phyloP scores from a whole-genome alignment of 2,113 vertebrate genomes.

The Pholis gunnellus region DNA sequence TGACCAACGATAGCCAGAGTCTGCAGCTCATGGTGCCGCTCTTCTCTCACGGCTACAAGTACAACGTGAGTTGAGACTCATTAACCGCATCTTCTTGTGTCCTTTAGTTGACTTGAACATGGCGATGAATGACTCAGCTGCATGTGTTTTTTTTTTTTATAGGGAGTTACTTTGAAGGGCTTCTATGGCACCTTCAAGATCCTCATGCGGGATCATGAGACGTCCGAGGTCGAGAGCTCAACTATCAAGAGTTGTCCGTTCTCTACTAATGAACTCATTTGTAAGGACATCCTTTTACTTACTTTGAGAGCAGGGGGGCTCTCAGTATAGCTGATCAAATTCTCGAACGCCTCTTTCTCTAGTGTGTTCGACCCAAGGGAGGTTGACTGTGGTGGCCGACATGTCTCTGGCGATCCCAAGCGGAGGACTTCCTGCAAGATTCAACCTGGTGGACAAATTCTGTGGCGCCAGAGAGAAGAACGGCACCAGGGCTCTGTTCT shows the following conservation, averaged over 20 bases:
- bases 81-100: neutral
- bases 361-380: constrained; percentile 80
- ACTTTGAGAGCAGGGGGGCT: accelerated
- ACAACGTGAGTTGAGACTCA: constrained; percentile 51
- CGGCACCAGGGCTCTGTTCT: constrained; percentile 73
- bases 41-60: constrained; percentile 67
- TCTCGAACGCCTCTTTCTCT: neutral
- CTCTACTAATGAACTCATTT: constrained; percentile 54
- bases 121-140: neutral
- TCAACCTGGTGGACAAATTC: constrained; percentile 57
- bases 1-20: constrained; percentile 64
- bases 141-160: neutral
- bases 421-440: constrained; percentile 35
- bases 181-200: constrained; percentile 73
- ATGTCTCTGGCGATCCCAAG: constrained; percentile 49
- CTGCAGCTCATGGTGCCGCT: constrained; percentile 73
- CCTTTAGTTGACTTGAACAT: neutral
- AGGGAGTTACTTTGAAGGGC: constrained; percentile 55
- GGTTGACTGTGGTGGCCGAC: constrained; percentile 73
- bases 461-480: constrained; percentile 73
- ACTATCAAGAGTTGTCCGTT: constrained; percentile 67
- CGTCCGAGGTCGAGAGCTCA: constrained; percentile 7
- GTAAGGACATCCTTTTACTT: constrained; percentile 33
- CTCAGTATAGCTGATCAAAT: neutral
- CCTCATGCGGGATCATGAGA: constrained; percentile 27